Percentiles rank a stretch among this genome's conserved stretches.
Conservation (phyloP, 2,797 vertebrate species). For the Atherinosoma microstoma region DNA sequence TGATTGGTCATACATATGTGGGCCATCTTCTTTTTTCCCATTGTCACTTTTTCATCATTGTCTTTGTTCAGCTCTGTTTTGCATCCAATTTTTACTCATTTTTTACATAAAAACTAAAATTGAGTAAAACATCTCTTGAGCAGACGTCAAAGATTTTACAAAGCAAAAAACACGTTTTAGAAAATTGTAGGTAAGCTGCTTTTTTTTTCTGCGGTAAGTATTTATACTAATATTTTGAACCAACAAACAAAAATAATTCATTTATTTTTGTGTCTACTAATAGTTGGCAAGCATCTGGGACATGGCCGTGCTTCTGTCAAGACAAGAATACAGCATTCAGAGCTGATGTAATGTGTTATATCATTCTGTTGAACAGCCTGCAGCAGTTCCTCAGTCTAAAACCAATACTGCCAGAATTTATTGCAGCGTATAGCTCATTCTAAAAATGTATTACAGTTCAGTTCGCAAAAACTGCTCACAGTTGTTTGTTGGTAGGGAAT, state of each 20-base stretch:
- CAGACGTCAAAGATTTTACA: slow-evolving; percentile 49
- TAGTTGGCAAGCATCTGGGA: slow-evolving; percentile 1
- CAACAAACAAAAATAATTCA: background rate
- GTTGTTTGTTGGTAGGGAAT: slow-evolving; percentile 7
- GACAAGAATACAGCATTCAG: background rate
- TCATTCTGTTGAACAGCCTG: slow-evolving; percentile 4
- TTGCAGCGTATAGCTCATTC: slow-evolving; percentile 1
- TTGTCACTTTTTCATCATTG: slow-evolving; percentile 28
- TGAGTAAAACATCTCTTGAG: slow-evolving; percentile 40
- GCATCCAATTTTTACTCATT: slow-evolving; percentile 8
- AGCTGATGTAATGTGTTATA: slow-evolving; percentile 2
- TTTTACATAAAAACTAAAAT: no score
- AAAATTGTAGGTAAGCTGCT: slow-evolving; percentile 21
- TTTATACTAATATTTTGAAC: slow-evolving; percentile 2
- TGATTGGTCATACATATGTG: slow-evolving; percentile 3
- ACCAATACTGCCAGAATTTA: slow-evolving; percentile 6
- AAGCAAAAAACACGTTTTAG: slow-evolving; percentile 28
- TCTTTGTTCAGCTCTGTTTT: background rate
- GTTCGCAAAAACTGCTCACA: background rate
- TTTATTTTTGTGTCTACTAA: background rate
- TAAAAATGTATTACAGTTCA: background rate
- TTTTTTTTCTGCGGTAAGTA: slow-evolving; percentile 10
- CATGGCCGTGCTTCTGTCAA: background rate
- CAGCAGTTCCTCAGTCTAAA: slow-evolving; percentile 10
- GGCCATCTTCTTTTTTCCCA: background rate